Evolutionary conservation across 2,888 invertebrate genomes (phyloP).

Genomic region (Caenorhabditis uteleia): DNA sequence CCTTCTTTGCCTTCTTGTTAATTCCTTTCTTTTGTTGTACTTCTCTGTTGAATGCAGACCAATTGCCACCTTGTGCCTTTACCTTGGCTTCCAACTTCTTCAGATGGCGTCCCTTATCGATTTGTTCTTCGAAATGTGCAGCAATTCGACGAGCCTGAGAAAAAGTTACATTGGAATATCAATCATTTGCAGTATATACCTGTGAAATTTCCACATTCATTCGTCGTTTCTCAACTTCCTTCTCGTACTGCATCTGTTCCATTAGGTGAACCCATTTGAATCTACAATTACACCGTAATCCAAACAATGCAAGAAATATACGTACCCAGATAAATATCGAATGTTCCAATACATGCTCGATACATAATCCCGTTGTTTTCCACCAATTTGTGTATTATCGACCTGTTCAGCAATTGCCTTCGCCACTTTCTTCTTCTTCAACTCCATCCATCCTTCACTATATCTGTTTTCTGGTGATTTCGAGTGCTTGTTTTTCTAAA

Average conservation of each 20-base stretch:
- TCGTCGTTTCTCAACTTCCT: conserved; percentile 85
- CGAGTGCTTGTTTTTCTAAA: conserved; percentile 44
- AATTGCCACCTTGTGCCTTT: conserved; percentile 62
- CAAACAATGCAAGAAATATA: not conserved
- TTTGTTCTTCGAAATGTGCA: conserved; percentile 80
- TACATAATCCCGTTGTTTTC: conserved; percentile 84
- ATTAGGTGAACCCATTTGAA: conserved; percentile 96
- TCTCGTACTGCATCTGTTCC: conserved; percentile 90
- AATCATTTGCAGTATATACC: not conserved
- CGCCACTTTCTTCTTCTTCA: conserved; percentile 73
- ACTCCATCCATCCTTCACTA: conserved; percentile 67
- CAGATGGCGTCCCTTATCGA: conserved; percentile 70
- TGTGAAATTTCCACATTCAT: conserved; percentile 56
- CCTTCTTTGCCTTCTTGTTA: conserved; percentile 39
- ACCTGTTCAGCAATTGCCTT: conserved; percentile 83
- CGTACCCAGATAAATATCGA: conserved; percentile 84
- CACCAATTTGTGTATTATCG: conserved; percentile 85
- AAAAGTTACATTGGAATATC: not conserved
- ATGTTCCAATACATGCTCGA: conserved; percentile 93
- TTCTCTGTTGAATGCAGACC: conserved; percentile 62
- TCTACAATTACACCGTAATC: conserved; percentile 71
- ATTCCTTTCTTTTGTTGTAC: conserved; percentile 56
- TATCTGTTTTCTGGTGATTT: conserved; percentile 38
- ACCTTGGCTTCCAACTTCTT: conserved; percentile 66
- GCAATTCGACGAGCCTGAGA: conserved; percentile 88